A percentile compares a stretch with the other conserved stretches of the same genome.
Evolutionary conservation across 2,113 vertebrate species (phyloP).

Genomic region (Cisticola juncidis): DNA sequence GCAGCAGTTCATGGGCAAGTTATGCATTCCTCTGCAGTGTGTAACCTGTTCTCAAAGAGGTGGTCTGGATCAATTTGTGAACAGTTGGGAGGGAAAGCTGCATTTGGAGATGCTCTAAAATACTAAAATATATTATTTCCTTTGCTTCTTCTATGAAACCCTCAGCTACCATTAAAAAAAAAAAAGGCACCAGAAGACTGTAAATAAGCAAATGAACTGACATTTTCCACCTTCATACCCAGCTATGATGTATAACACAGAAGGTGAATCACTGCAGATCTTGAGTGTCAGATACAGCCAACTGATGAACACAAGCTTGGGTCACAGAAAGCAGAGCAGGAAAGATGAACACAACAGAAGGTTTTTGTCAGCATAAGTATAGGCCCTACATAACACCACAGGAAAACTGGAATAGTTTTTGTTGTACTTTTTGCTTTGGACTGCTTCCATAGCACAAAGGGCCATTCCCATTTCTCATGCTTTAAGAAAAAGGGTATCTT

Average conservation of each 20-base stretch:
- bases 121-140: slow-evolving; percentile 4
- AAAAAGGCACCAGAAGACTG: background rate
- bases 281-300: background rate
- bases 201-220: background rate
- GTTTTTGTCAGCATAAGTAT: slow-evolving; percentile 14
- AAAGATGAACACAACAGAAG: slow-evolving; percentile 23
- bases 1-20: slow-evolving; percentile 56
- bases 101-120: slow-evolving; percentile 12
- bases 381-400: background rate
- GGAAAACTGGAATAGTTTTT: background rate
- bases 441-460: background rate
- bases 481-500: background rate
- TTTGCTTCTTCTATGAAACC: background rate
- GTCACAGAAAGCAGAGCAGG: background rate
- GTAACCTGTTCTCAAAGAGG: slow-evolving; percentile 54
- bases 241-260: background rate
- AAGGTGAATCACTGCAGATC: background rate
- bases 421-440: slow-evolving; percentile 9
- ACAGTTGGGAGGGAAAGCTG: background rate
- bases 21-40: slow-evolving; percentile 53
- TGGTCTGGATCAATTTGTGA: slow-evolving; percentile 49
- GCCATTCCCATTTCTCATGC: background rate
- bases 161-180: background rate
- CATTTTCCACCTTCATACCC: background rate
- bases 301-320: background rate